These are phyloP conservation scores for Chrysopilus asiliformis DNA, from an alignment of 2,888 invertebrate species.

Conservation along the genomic window DNA sequence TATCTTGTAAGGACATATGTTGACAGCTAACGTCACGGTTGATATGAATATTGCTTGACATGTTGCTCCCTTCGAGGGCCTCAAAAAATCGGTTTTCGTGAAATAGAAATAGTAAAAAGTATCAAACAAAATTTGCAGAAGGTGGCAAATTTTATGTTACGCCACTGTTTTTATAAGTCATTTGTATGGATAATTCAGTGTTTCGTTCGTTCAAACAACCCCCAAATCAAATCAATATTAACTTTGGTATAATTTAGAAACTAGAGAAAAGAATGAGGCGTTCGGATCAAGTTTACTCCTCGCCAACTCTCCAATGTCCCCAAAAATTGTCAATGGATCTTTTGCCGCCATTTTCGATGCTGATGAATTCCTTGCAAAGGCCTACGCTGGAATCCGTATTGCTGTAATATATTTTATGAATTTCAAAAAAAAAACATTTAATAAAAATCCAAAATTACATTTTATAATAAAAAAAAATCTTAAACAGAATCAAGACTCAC, in stretches of 20 bases:
- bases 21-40: too few species aligned
- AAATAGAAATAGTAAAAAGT: too few species aligned
- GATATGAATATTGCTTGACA: too few species aligned
- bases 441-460: not conserved
- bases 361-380: slow-evolving; percentile 35
- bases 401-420: slow-evolving; percentile 21
- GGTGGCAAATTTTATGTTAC: too few species aligned
- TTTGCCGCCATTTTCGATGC: slow-evolving; percentile 80
- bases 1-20: too few species aligned
- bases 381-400: slow-evolving; percentile 34
- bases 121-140: too few species aligned
- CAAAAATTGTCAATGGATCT: slow-evolving; percentile 89
- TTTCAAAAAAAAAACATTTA: not conserved
- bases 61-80: too few species aligned
- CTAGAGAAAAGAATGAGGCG: slow-evolving; percentile 67
- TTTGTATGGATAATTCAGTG: too few species aligned
- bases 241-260: slow-evolving; percentile 51
- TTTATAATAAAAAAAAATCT: not conserved
- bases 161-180: too few species aligned
- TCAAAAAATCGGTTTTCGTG: too few species aligned
- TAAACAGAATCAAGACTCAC: slow-evolving; percentile 34
- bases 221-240: too few species aligned
- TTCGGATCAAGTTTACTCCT: slow-evolving; percentile 88
- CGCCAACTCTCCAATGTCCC: slow-evolving; percentile 92
- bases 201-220: too few species aligned